Percentiles rank a stretch among this genome's conserved stretches.
These are phyloP conservation scores for Rotaria socialis DNA, from an alignment of 2,888 invertebrate genomes.

Conservation along the genomic window DNA sequence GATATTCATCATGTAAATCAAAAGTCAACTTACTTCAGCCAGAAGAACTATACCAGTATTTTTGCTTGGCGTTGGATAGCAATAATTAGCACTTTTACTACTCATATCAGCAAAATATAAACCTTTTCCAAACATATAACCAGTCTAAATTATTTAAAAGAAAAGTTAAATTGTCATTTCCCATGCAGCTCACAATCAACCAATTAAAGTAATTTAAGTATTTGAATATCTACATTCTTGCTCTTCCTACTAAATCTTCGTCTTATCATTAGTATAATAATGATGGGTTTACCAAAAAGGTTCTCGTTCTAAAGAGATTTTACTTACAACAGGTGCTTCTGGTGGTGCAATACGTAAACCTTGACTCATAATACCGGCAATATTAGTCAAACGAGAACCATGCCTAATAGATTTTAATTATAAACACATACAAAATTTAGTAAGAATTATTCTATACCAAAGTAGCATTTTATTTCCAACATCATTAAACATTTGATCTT, in stretches of 20 bases:
- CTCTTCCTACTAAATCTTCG: no score
- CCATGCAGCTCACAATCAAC: no score
- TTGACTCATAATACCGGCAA: conserved; percentile 59
- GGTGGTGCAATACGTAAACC: conserved; percentile 63
- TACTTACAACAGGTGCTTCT: conserved; percentile 63
- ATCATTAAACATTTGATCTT: conserved; percentile 56
- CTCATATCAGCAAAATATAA: conserved; percentile 63
- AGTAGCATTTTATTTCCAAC: conserved; percentile 53
- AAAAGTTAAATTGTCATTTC: no score
- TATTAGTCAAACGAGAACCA: background rate
- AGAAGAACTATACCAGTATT: conserved; percentile 59
- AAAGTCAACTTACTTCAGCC: conserved; percentile 58
- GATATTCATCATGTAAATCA: background rate
- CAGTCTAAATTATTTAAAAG: no score
- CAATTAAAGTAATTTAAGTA: no score
- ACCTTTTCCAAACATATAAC: no score
- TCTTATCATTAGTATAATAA: no score
- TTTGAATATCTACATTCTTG: no score
- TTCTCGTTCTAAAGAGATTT: background rate
- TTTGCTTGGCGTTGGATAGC: conserved; percentile 58
- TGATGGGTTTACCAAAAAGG: no score
- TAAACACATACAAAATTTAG: no score
- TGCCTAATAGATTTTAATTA: background rate
- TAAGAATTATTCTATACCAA: background rate
- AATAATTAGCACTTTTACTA: conserved; percentile 63